phyloP scores from a whole-genome alignment of 1,140 invertebrate genomes.

The Platyura marginata region DNA sequence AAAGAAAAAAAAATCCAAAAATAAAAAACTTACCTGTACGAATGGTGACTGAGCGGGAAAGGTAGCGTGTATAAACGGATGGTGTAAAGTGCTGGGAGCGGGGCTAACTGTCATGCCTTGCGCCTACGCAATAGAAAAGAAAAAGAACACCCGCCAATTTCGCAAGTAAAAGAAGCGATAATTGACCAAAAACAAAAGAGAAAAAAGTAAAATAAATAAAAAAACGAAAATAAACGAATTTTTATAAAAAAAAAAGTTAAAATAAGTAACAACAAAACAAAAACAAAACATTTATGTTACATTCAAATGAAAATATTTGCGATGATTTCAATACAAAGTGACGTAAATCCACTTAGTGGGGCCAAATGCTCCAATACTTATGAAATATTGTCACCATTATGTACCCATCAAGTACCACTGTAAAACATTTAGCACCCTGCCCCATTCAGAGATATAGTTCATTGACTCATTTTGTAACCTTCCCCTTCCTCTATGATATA shows the following conservation, averaged over 20 bases:
- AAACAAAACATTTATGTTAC: background rate
- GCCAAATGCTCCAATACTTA: background rate
- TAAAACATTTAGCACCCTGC: too few species aligned
- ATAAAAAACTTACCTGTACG: slow-evolving; percentile 22
- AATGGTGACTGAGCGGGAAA: slow-evolving; percentile 24
- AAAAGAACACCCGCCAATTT: background rate
- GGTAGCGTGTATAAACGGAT: slow-evolving; percentile 26
- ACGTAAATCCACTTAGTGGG: background rate
- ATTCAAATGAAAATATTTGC: background rate
- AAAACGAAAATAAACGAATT: slow-evolving; percentile 7
- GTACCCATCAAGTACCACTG: too few species aligned
- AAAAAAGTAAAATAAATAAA: slow-evolving; percentile 1
- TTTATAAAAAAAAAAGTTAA: slow-evolving; percentile 6
- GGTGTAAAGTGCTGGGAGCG: slow-evolving; percentile 27
- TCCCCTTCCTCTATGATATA: background rate
- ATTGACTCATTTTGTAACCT: background rate
- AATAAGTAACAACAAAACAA: background rate
- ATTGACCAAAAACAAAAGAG: slow-evolving; percentile 3
- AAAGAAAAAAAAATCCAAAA: slow-evolving; percentile 1
- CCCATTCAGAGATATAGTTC: background rate
- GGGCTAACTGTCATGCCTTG: slow-evolving; percentile 27
- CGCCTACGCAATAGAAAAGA: slow-evolving; percentile 13
- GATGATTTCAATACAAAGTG: background rate
- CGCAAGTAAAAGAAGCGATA: slow-evolving; percentile 1
- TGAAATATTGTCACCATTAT: background rate